Evolutionary conservation across 2,888 invertebrate species (phyloP).

Genomic region (Macaria notata): DNA sequence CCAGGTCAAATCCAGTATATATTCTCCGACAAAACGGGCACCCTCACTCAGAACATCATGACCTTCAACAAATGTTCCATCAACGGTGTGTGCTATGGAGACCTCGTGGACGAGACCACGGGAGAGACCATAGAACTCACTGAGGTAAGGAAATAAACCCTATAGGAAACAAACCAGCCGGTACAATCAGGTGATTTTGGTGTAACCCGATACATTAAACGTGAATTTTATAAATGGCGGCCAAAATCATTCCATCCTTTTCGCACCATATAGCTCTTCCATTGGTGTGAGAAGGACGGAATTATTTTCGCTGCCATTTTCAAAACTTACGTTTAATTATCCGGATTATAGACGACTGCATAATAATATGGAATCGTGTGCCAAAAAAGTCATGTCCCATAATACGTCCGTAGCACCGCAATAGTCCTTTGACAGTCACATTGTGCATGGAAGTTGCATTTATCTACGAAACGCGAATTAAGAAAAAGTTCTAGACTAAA

Average conservation of each 20-base stretch:
- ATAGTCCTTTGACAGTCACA: conserved; percentile 33
- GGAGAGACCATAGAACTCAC: conserved; percentile 93
- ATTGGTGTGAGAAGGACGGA: no score
- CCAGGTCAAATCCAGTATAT: conserved; percentile 98
- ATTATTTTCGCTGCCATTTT: no score
- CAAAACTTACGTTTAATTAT: no score
- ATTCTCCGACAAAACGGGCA: conserved; percentile 99
- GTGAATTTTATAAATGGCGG: no score
- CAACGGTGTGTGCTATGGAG: conserved; percentile 95
- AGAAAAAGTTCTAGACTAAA: conserved; percentile 32
- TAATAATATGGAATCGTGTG: no score
- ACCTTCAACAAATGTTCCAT: conserved; percentile 99
- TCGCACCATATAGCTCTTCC: no score
- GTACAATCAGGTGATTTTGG: no score
- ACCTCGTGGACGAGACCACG: conserved; percentile 92
- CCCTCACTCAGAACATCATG: conserved; percentile 99
- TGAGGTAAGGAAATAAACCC: conserved; percentile 83
- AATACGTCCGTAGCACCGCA: conserved; percentile 26
- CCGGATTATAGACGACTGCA: no score
- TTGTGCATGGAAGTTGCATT: conserved; percentile 52
- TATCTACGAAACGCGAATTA: conserved; percentile 32
- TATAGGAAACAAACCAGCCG: not conserved
- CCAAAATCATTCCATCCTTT: no score
- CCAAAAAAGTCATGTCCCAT: no score
- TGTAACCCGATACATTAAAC: no score